Percentiles rank a stretch among this genome's conserved stretches.
phyloP scores from a whole-genome alignment of 1,140 invertebrate species.

The Penaeus chinensis region DNA sequence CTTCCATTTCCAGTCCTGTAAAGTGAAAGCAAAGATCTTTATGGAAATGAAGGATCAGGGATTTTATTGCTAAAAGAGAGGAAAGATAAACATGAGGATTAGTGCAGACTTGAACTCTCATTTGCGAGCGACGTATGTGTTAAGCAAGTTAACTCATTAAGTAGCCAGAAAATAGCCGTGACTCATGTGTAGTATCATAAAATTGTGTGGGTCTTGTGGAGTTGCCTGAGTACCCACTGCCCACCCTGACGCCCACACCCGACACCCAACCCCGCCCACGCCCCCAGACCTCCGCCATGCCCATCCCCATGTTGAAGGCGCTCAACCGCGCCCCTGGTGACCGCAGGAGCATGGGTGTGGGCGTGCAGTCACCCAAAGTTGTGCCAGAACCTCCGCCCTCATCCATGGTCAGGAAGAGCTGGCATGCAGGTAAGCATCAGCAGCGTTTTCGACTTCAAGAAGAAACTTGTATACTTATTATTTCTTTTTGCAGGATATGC shows the following conservation, averaged over 20 bases:
- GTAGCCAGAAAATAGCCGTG: too few species aligned
- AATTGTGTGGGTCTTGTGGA: too few species aligned
- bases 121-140: too few species aligned
- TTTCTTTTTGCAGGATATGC: background rate
- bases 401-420: conserved; percentile 58
- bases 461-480: background rate
- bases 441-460: background rate
- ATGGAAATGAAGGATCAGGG: too few species aligned
- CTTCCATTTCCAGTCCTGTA: too few species aligned
- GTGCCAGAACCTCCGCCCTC: conserved; percentile 48
- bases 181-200: too few species aligned
- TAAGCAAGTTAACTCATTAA: too few species aligned
- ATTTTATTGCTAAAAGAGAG: too few species aligned
- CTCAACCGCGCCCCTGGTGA: conserved; percentile 38
- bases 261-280: background rate
- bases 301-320: conserved; percentile 52
- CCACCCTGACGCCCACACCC: background rate
- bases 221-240: too few species aligned
- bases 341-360: conserved; percentile 53
- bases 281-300: conserved; percentile 31
- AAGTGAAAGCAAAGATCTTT: too few species aligned
- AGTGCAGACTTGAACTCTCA: too few species aligned
- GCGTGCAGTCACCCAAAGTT: conserved; percentile 31
- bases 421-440: conserved; percentile 53
- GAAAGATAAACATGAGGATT: too few species aligned